Conservation (phyloP, 2,888 invertebrate genomes). For the Lypha dubia region DNA sequence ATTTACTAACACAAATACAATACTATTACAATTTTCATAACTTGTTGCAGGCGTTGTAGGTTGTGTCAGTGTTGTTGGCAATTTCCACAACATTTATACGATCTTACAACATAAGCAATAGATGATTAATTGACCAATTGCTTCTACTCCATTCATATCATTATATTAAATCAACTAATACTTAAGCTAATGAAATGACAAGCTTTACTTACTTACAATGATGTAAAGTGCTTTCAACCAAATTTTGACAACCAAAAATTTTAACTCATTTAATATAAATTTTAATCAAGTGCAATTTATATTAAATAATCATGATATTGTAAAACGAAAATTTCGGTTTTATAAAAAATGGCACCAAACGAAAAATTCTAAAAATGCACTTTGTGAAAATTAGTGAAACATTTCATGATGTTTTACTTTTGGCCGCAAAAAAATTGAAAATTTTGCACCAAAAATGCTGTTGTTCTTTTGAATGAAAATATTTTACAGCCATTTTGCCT, state of each 20-base stretch:
- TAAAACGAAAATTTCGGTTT: not conserved
- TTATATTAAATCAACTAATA: slow-evolving; percentile 8
- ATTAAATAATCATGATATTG: not conserved
- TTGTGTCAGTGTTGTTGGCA: too few relatives aligned
- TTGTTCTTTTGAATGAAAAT: too few relatives aligned
- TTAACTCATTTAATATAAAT: not conserved
- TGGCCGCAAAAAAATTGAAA: too few relatives aligned
- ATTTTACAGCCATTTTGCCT: too few relatives aligned
- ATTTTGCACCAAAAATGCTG: too few relatives aligned
- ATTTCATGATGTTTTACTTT: too few relatives aligned
- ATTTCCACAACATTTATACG: too few relatives aligned
- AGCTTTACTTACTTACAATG: slow-evolving; percentile 47
- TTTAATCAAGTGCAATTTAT: slow-evolving; percentile 11
- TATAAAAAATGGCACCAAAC: not conserved
- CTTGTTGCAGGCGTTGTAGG: too few relatives aligned
- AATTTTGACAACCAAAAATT: slow-evolving; percentile 67
- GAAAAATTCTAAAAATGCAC: too few relatives aligned
- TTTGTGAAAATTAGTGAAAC: too few relatives aligned
- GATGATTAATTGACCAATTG: too few relatives aligned
- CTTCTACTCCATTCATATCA: slow-evolving; percentile 11
- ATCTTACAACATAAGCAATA: too few relatives aligned
- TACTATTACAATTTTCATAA: not conserved
- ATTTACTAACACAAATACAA: not conserved
- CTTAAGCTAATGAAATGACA: slow-evolving; percentile 62
- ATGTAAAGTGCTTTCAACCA: slow-evolving; percentile 67